phyloP scores from a whole-genome alignment of 1,140 invertebrate species.

The Mamestra configurata region DNA sequence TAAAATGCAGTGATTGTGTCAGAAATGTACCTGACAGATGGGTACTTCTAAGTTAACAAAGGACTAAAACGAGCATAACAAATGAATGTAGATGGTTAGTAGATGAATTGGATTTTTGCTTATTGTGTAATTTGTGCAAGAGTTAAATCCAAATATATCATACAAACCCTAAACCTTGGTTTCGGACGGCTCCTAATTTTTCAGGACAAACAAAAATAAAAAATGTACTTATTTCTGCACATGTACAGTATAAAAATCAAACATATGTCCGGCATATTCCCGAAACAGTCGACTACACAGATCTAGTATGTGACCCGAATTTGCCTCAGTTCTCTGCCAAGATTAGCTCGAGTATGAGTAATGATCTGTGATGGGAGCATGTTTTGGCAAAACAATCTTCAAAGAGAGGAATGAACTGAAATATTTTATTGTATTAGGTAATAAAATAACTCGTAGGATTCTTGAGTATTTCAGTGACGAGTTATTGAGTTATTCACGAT shows the following conservation, averaged over 20 bases:
- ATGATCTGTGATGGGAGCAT: constrained; percentile 26
- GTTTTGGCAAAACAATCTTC: constrained; percentile 35
- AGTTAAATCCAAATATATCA: neutral
- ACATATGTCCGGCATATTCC: constrained; percentile 63
- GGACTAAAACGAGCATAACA: too few species aligned
- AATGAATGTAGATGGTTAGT: too few species aligned
- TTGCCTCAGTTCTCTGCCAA: constrained; percentile 67
- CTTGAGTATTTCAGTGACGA: neutral
- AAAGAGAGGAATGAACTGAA: constrained; percentile 30
- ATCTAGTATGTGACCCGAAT: constrained; percentile 72
- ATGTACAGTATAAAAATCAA: constrained; percentile 41
- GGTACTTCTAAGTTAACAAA: too few species aligned
- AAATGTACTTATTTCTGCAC: constrained; percentile 31
- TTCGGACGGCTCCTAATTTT: neutral
- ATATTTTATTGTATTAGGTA: constrained; percentile 37
- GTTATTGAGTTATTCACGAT: neutral
- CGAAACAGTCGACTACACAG: constrained; percentile 49
- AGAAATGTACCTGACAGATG: neutral
- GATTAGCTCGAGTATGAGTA: constrained; percentile 63
- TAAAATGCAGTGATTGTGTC: constrained; percentile 3
- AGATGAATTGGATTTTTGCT: neutral
- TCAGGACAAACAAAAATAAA: neutral
- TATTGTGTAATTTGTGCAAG: neutral
- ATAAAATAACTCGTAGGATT: constrained; percentile 5
- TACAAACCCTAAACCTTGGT: neutral